Base-by-base conservation (phyloP, 2,113 vertebrate species). In the Motacilla tschutschensis region DNA sequence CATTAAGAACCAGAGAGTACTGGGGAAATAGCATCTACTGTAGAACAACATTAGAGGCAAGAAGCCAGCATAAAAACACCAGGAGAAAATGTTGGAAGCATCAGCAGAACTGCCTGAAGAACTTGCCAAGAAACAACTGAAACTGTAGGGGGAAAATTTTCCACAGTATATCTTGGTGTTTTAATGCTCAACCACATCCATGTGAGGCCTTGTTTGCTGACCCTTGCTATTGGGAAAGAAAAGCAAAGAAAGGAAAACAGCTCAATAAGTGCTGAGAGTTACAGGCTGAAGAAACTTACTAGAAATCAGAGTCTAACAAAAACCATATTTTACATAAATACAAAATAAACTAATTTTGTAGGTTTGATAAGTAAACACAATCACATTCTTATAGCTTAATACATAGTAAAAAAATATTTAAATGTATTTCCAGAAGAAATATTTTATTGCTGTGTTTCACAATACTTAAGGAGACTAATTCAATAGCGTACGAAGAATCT, bases 81-180 rank as follows among this genome's bases (percentile, higher is more conserved):
- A 85, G 41, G 31, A 69, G 67, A 90, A 93, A 92, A 76, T 6
- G 3, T 8, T 91, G 75, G 59, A 91, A 90, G 53, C 51, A 78
- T 62, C 47, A 83, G 33, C 47, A 85, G 48, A 89, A 85, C 12
- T 17, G 73, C 55, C 51, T 83, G 73, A 58, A 64, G 51, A 70
- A 59, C 29, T 53, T 93, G 87, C 79, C 90, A 93, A 86, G 58
- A 81, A 76, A 21, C 48, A 80, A 74, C 33, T n/a, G 48, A 79
- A 91, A 89, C 8, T 75, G 75, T 14, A 66, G 51, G 74, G 44
- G 31, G 70, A 83, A 88, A 21, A 17, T 58, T 63, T 91, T 73
- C 80, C 47, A 1, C 55, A 67, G 22, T 19, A 5, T 59, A 72
- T 76, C 38, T 43, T 64, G 17, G 24, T 78, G 55, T 85, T 79